A percentile compares a stretch with the other conserved stretches of the same genome.
Evolutionary conservation across 2,113 vertebrate species (phyloP).

Genomic region (Agapornis roseicollis): DNA sequence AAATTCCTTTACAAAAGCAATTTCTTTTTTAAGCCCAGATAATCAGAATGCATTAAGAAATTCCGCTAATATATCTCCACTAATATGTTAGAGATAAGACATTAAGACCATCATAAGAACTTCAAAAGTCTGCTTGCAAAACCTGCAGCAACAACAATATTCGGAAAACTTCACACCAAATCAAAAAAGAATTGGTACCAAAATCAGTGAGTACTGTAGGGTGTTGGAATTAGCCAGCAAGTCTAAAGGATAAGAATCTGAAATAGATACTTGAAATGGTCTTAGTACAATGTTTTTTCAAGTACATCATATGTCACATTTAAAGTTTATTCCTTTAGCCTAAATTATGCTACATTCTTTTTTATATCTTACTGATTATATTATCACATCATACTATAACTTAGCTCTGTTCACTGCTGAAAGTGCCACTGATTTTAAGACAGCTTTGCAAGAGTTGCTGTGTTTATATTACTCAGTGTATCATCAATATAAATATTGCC

Average conservation of each 20-base stretch:
- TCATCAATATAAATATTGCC: not conserved
- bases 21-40: not conserved
- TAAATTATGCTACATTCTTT: not conserved
- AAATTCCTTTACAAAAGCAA: not conserved
- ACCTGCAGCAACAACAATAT: not conserved
- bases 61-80: not conserved
- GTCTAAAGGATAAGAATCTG: not conserved
- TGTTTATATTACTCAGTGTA: not conserved
- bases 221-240: not conserved
- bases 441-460: not conserved
- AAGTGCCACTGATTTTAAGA: not conserved
- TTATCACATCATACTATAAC: not conserved
- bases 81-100: not conserved
- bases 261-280: not conserved
- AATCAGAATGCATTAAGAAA: not conserved
- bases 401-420: not conserved
- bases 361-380: not conserved
- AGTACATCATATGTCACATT: not conserved
- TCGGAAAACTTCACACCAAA: not conserved
- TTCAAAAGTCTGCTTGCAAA: not conserved
- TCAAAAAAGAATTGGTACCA: not conserved
- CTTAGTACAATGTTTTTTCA: not conserved
- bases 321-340: not conserved
- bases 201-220: not conserved
- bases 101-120: not conserved